Evolutionary conservation across 2,888 invertebrate species (phyloP), one percentile per base, ranked within the genome.

Genomic region (Oligia latruncula): DNA sequence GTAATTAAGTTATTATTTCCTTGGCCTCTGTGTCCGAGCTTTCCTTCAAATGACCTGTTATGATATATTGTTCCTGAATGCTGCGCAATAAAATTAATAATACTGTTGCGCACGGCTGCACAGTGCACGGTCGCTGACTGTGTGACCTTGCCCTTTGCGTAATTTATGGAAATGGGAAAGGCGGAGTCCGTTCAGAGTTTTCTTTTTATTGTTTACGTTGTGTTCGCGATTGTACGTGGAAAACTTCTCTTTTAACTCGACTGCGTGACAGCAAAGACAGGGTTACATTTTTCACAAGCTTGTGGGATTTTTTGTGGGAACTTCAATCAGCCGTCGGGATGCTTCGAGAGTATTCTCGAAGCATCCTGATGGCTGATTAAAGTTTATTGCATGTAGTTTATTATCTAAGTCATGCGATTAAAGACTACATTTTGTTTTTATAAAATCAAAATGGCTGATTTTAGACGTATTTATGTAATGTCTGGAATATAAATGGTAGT

Each of bases 1-100:
- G 74, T 77, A 78, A 88, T 87, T 89, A 89, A 87, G 88, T 85
- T 87, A 75, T 81, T 75, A 82, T 85, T 82, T 71, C 78, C 70
- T 71, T 80, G 75, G 62, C 66, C 52, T 11, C 70, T 62, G 60
- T 60, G 62, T 23, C 74, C 15, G 43, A 77, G 71, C 74, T 83
- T 87, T 84, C 83, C 83, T 85, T 82, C 67, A 70, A 84, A 84
- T 89, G 90, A 90, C 92, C 90, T 83, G 80, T 85, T 84, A 87
- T 91, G 90, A 92, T 90, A 90, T 90, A 93, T 92, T 91, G 93
- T 93, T 89, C 86, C 85, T 88, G 86, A 82, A 78, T 81, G 77
- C 66, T 78, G 83, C 87, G 87, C 82, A 85, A 79, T 90, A 90
- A 90, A 82, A 90, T 90, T 90, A 90, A 90, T 90, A 88, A 88